A percentile compares a stretch with the other conserved stretches of the same genome.
phyloP scores from a whole-genome alignment of 2,113 vertebrate species.

The Cettia cetti region DNA sequence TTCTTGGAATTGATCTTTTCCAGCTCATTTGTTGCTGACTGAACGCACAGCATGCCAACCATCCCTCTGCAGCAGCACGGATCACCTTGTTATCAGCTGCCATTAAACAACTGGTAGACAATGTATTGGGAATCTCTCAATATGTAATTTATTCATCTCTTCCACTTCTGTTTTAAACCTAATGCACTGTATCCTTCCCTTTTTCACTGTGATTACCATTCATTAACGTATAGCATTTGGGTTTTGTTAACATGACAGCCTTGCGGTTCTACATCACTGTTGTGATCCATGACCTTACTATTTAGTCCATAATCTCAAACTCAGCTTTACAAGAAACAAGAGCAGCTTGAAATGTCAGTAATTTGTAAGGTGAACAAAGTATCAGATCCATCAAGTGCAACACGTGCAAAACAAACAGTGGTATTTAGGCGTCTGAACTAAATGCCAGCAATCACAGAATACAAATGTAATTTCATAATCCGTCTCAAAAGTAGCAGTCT shows the following conservation, averaged over 20 bases:
- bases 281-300: neutral
- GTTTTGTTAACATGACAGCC: neutral
- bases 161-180: neutral
- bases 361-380: neutral
- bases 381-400: neutral
- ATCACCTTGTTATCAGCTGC: neutral
- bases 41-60: neutral
- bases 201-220: neutral
- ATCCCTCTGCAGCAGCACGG: neutral
- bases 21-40: neutral
- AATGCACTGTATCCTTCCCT: neutral
- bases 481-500: neutral
- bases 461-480: neutral
- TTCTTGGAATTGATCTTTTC: neutral
- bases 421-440: neutral
- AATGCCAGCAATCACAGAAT: neutral
- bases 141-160: neutral
- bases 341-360: neutral
- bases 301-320: neutral
- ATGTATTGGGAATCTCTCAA: neutral
- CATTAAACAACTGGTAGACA: neutral
- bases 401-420: fast-evolving
- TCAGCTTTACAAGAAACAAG: neutral
- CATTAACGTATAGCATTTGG: neutral
- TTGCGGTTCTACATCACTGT: neutral